Base-by-base conservation (phyloP, 2,797 vertebrate species). In the Cynopterus sphinx region DNA sequence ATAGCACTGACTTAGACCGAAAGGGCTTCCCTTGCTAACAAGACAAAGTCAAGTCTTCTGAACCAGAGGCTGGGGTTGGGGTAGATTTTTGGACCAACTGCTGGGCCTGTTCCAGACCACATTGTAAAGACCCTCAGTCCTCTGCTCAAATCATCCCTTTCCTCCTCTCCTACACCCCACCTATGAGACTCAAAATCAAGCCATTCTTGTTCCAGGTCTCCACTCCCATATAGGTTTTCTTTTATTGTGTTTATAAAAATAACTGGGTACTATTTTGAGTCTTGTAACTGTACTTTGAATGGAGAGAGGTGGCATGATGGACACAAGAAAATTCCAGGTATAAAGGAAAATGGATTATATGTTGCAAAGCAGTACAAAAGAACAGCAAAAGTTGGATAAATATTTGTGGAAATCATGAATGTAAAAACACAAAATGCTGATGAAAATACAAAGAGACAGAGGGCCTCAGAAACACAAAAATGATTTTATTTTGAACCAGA, bases 401-500 rank as follows among this genome's bases (percentile, higher is more conserved):
- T 36, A 10, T 49, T 75, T 90, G 53, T 81, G 6, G 39, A 31
- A 31, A 70, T 33, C 19, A 3, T 78, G 79, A 55, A 16, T 24
- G 87, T 1, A 8, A 36, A 79, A 81, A 91, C 31, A 43, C 49
- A 59, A 46, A 59, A 68, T 28, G 33, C 33, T 33, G 36, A 68
- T 22, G 28, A 89, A 41, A 92, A 95, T 61, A 70, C 77, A 81
- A 94, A 95, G 67, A 92, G 21, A 92, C 41, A 41, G 53, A 77
- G 86, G 61, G 46, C 0, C 12, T 91, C 79, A 87, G 83, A 93
- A 87, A 84, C 96, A 95, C 94, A 93, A 77, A 95, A 73, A 79
- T 53, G 41, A 94, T 77, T 97, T 97, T 97, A 97, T 97, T 97
- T 94, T 46, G 75, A 96, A 95, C 63, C 78, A 96, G 95, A 94